Evolutionary conservation across 2,888 invertebrate species (phyloP).

Genomic region (Pammene aurita): DNA sequence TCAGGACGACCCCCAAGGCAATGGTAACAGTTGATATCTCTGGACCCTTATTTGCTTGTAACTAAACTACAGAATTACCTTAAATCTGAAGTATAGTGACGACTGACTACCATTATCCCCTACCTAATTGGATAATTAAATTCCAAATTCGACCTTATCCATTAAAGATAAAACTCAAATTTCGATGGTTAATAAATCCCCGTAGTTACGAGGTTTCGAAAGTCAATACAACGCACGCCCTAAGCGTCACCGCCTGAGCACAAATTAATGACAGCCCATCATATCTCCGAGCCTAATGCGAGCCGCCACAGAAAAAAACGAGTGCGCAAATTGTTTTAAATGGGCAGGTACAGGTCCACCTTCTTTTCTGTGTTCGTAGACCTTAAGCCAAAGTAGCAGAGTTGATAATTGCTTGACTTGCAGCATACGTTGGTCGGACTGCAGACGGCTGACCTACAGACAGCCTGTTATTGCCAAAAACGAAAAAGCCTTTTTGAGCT

Average conservation of each 20-base stretch:
- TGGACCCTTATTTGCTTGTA: slow-evolving; percentile 18
- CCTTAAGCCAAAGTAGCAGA: background rate
- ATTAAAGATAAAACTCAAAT: background rate
- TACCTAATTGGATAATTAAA: slow-evolving; percentile 4
- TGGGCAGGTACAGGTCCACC: slow-evolving; percentile 55
- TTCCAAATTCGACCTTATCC: background rate
- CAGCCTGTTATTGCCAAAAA: slow-evolving; percentile 68
- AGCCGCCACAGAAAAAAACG: slow-evolving; percentile 62
- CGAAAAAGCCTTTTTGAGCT: slow-evolving; percentile 54
- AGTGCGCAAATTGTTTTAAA: slow-evolving; percentile 80
- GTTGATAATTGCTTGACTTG: slow-evolving; percentile 3
- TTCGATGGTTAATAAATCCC: background rate
- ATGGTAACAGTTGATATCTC: slow-evolving; percentile 1
- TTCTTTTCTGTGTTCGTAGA: background rate
- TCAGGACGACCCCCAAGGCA: background rate
- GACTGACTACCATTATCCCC: background rate
- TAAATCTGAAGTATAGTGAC: slow-evolving; percentile 39
- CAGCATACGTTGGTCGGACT: slow-evolving; percentile 59
- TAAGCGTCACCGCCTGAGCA: slow-evolving; percentile 58
- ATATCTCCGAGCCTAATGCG: slow-evolving; percentile 65
- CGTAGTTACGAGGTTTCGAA: background rate
- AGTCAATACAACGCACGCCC: slow-evolving; percentile 42
- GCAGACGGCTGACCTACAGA: slow-evolving; percentile 78
- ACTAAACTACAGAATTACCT: slow-evolving; percentile 28
- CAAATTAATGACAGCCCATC: slow-evolving; percentile 67